Evolutionary conservation across 2,113 vertebrate genomes (phyloP).

Genomic region (Pan troglodytes): NHGRI_mPanTro3-v2.1_pri NC_072402.2:171875501-171876000

Average conservation of each 20-base stretch:
- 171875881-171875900: accelerated
- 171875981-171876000: accelerated
- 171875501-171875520: neutral
- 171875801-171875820: neutral
- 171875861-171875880: neutral
- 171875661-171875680: accelerated
- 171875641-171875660: neutral
- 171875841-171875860: accelerated
- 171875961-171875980: neutral
- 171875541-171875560: neutral
- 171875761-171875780: neutral
- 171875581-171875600: neutral
- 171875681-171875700: neutral
- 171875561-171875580: too few species aligned
- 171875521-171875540: neutral
- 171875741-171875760: neutral
- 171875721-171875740: too few species aligned
- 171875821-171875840: too few species aligned
- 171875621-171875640: neutral
- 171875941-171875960: neutral
- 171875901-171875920: neutral
- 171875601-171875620: too few species aligned
- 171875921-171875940: neutral
- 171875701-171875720: accelerated
- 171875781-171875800: too few species aligned